Base-by-base conservation (phyloP, 2,888 invertebrate species). In the Periphyllus acericola region DNA sequence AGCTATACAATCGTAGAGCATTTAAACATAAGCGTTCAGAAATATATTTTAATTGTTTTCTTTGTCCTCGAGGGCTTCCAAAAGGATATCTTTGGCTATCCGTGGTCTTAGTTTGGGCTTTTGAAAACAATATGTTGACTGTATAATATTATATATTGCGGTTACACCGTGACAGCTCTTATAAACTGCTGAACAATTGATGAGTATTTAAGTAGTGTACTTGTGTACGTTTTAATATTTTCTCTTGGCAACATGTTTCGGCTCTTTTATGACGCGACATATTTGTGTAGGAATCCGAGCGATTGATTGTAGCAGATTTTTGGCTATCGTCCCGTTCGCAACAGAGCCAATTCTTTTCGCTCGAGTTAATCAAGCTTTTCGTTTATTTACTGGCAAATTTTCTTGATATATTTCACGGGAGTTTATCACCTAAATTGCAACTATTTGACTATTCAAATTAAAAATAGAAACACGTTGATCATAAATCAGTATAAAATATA, bases 281-380 rank as follows among this genome's bases (percentile, higher is more conserved):
- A 85, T 85, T 85, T 68, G 40, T 11, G 76, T 78, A 29, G 19
- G 19, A 68, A 60, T 8, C 66, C 46, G 17, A 32, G 68, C 68
- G n/a, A 68, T 78, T 52, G 52, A 85, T 78, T n/a, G 40, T 68
- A 68, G 21, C 34, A 46, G 19, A 52, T 46, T 68, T 40, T 85
- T 76, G 76, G 76, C 68, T n/a, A 11, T 11, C n/a, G 21, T 52
- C 66, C 66, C 84, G 68, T 78, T n/a, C 14, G 29, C 46, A 46
- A 78, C 34, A 52, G 68, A 78, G 84, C 76, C 84, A 85, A 78
- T 25, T 85, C 34, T 14, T 68, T 60, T 60, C 32, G 76, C 25
- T 21, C 11, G 34, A 68, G 34, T 83, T 66, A 83, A 83, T 83
- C 36, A 72, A 83, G 60, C 60, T 32, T 66, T 74, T 14, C 21